Evolutionary conservation across 1,140 invertebrate species (phyloP).

Genomic region (Rhopalosiphum maidis): DNA sequence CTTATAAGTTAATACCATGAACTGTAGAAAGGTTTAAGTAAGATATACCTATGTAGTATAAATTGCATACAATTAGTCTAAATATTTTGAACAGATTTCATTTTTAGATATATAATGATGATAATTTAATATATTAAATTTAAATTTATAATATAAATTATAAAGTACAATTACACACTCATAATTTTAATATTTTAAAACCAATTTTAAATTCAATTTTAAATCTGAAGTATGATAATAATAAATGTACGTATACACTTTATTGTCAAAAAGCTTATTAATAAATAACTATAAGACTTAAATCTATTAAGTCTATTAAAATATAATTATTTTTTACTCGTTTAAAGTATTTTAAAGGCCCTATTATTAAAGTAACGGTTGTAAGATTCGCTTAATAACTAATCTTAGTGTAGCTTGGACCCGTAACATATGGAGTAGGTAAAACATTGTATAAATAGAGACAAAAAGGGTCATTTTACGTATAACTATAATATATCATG

Average conservation of each 20-base stretch:
- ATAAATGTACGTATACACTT: too few species aligned
- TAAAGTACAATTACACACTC: too few species aligned
- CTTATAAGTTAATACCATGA: too few species aligned
- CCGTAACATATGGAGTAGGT: not conserved
- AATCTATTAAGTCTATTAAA: not conserved
- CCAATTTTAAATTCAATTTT: too few species aligned
- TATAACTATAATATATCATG: not conserved
- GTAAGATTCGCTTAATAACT: not conserved
- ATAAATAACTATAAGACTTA: not conserved
- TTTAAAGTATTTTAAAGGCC: not conserved
- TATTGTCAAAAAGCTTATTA: not conserved
- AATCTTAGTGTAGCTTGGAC: not conserved
- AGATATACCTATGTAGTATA: too few species aligned
- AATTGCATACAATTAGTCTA: too few species aligned
- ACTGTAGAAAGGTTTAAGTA: too few species aligned
- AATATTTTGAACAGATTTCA: not conserved
- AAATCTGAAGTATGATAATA: too few species aligned
- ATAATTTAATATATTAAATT: too few species aligned
- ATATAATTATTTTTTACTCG: not conserved
- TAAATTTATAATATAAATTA: too few species aligned
- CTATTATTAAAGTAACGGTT: not conserved
- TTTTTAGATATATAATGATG: not conserved
- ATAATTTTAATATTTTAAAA: too few species aligned
- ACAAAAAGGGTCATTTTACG: constrained; percentile 4
- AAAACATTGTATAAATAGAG: constrained; percentile 4